Evolutionary conservation across 2,113 vertebrate species (phyloP).

Genomic region (Cyanistes caeruleus): DNA sequence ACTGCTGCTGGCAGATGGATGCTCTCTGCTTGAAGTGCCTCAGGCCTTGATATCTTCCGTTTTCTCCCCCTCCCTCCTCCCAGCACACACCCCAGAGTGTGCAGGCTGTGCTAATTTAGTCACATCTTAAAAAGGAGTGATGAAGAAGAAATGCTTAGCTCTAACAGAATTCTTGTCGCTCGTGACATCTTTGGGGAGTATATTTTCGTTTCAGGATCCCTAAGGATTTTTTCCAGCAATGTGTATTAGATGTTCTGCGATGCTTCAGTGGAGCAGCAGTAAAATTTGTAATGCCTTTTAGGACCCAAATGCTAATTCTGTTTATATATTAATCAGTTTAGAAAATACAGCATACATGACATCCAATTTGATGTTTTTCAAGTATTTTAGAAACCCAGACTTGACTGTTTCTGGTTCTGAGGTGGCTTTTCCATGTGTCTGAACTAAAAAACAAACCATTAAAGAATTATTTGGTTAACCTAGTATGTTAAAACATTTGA

Average conservation of each 20-base stretch:
- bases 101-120: conserved; percentile 64
- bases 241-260: background rate
- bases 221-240: conserved; percentile 4
- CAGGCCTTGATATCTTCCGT: conserved; percentile 34
- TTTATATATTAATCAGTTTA: background rate
- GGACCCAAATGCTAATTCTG: background rate
- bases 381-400: background rate
- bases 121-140: conserved; percentile 50
- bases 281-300: background rate
- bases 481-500: background rate
- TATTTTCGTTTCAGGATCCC: background rate
- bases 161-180: conserved; percentile 8
- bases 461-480: background rate
- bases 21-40: conserved; percentile 51
- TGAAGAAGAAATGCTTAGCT: conserved; percentile 26
- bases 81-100: conserved; percentile 20
- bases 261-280: background rate
- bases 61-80: conserved; percentile 2
- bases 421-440: background rate
- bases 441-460: background rate
- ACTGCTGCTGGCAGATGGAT: conserved; percentile 63
- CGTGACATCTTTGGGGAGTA: background rate
- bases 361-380: background rate
- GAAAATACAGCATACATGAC: background rate
- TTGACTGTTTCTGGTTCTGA: background rate